phyloP scores from a whole-genome alignment of 1,140 invertebrate species.

The Euwallacea fornicatus region DNA sequence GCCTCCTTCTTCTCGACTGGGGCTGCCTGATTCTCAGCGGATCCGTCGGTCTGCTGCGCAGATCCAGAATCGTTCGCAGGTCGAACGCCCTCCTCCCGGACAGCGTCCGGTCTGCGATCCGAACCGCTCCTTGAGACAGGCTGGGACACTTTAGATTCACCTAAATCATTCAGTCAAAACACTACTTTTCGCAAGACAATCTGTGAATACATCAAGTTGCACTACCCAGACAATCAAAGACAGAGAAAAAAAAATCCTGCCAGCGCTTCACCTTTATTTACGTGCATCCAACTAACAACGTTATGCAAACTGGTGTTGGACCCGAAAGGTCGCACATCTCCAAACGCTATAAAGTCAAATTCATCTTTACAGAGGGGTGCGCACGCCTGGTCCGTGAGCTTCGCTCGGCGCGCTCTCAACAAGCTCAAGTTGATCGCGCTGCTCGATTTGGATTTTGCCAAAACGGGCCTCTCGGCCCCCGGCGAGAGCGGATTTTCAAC shows the following conservation, averaged over 20 bases:
- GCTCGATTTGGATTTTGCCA: slow-evolving; percentile 52
- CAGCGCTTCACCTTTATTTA: slow-evolving; percentile 33
- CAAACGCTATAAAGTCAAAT: slow-evolving; percentile 51
- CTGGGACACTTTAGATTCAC: slow-evolving; percentile 41
- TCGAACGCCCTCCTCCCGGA: slow-evolving; percentile 46
- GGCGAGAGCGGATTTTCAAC: slow-evolving; percentile 23
- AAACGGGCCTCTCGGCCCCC: slow-evolving; percentile 42
- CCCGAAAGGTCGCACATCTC: slow-evolving; percentile 33
- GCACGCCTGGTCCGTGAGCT: slow-evolving; percentile 40
- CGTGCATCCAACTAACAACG: slow-evolving; percentile 42
- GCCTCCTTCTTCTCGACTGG: slow-evolving; percentile 37
- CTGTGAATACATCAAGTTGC: neutral
- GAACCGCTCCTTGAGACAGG: slow-evolving; percentile 51
- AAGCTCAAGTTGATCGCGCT: slow-evolving; percentile 52
- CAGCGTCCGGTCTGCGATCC: slow-evolving; percentile 49
- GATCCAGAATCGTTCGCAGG: neutral
- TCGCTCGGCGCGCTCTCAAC: slow-evolving; percentile 46
- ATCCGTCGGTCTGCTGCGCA: slow-evolving; percentile 2
- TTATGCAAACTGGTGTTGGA: slow-evolving; percentile 35
- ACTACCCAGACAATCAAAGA: slow-evolving; percentile 8
- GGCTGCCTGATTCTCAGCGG: slow-evolving; percentile 5
- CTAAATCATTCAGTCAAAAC: slow-evolving; percentile 7
- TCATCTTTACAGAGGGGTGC: slow-evolving; percentile 45
- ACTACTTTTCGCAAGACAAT: neutral
- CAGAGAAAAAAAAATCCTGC: slow-evolving; percentile 1